Evolutionary conservation across 2,888 invertebrate genomes (phyloP), one percentile per base, ranked within the genome.

Genomic region (Synergus itoensis): DNA sequence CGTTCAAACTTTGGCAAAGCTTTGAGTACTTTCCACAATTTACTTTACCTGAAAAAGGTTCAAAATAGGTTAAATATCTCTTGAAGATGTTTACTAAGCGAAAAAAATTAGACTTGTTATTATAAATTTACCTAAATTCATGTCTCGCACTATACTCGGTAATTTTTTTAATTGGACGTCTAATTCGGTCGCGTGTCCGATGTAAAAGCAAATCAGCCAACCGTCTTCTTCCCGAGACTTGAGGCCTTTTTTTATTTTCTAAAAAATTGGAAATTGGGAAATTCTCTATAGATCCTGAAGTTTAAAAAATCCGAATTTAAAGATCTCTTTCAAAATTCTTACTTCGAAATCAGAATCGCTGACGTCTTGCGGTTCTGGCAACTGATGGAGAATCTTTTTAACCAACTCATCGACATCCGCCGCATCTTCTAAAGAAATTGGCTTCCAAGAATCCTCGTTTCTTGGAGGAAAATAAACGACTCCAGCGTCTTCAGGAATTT

Each of bases 351-450:
- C 91, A 4, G 93, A 89, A 82, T 93, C 92, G 88, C 94, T 94
- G 83, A 96, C 88, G 89, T 94, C 91, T 90, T 93, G 89, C 11
- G 95, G 94, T 85, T 94, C 94, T 4, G 96, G 96, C 43, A 96
- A 91, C 80, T 94, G 92, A 78, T 93, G 92, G 69, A 96, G 91
- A 73, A 95, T 93, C 85, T 93, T 92, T 81, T 93, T 93, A 9
- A 94, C 92, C 78, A 96, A 92, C 84, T 94, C 95, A 87, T 94
- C 93, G 36, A 92, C 90, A 86, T 93, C 93, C 3, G 84, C 79
- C 12, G 86, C 41, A 69, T 87, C 83, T 41, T 90, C 85, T n/a
- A 91, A 86, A 5, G 84, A 81, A 36, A 90, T 81, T 18, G 88
- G 87, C 91, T 45, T 93, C 93, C 79, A 94, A 86, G 79, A 67